These are phyloP conservation scores for Nixonia krombeini DNA, from an alignment of 1,140 invertebrate genomes.

Conservation along the genomic window DNA sequence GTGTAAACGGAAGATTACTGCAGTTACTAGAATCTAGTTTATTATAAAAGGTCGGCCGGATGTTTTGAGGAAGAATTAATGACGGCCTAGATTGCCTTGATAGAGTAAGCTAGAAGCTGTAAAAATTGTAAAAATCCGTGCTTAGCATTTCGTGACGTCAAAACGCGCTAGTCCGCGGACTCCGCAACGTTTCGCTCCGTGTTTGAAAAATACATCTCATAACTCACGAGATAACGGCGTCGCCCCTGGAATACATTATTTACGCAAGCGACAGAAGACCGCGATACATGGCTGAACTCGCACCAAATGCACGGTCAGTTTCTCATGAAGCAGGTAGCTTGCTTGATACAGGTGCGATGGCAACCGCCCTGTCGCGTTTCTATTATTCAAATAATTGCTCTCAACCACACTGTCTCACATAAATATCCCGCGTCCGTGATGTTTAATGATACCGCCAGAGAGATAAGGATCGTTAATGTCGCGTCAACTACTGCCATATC, in stretches of 20 bases:
- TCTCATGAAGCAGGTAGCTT: not conserved
- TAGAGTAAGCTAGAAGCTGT: slow-evolving; percentile 4
- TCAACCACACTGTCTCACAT: not conserved
- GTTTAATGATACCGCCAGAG: not conserved
- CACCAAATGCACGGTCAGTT: slow-evolving; percentile 18
- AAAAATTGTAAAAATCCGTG: slow-evolving; percentile 25
- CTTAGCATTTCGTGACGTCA: slow-evolving; percentile 27
- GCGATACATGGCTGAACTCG: slow-evolving; percentile 21
- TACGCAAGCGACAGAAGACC: slow-evolving; percentile 26
- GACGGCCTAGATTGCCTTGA: slow-evolving; percentile 5
- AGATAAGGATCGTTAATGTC: slow-evolving; percentile 1
- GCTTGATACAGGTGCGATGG: not conserved
- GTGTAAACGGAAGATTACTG: too few relatives aligned
- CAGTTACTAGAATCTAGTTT: too few relatives aligned
- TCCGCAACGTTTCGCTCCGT: slow-evolving; percentile 19
- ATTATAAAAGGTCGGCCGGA: too few relatives aligned
- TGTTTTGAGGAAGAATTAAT: too few relatives aligned
- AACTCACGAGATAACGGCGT: slow-evolving; percentile 33
- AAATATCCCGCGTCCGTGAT: not conserved
- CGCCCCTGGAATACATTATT: slow-evolving; percentile 34
- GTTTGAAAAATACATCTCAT: slow-evolving; percentile 34
- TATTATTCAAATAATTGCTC: slow-evolving; percentile 2
- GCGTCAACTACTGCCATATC: not conserved
- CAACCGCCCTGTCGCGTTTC: not conserved
- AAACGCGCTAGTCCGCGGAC: slow-evolving; percentile 23